Conservation (phyloP, 2,888 invertebrate species). For the Meganola albula region DNA sequence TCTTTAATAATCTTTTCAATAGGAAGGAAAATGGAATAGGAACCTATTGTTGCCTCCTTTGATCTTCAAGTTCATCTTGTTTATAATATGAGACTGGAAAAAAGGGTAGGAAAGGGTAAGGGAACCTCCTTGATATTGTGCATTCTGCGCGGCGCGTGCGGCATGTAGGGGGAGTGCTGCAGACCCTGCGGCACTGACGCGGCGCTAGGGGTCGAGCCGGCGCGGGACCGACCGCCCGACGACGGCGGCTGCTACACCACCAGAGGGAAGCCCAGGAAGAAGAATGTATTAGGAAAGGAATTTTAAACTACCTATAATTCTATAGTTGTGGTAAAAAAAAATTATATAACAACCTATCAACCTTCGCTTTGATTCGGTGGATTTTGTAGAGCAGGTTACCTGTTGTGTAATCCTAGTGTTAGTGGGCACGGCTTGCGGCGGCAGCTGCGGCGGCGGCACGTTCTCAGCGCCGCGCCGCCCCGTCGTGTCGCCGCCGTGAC, state of each 20-base stretch:
- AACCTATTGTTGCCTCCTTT: no score
- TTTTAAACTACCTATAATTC: no score
- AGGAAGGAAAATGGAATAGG: no score
- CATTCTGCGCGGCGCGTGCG: constrained; percentile 37
- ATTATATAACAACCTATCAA: no score
- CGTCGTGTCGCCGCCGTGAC: constrained; percentile 78
- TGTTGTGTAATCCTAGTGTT: constrained; percentile 68
- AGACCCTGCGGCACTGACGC: constrained; percentile 46
- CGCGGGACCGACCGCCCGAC: constrained; percentile 54
- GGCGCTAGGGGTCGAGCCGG: constrained; percentile 58
- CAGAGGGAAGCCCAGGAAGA: constrained; percentile 6
- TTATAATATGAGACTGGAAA: no score
- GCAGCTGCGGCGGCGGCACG: constrained; percentile 76
- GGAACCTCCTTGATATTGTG: constrained; percentile 57
- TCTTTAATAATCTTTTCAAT: no score
- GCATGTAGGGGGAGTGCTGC: constrained; percentile 39
- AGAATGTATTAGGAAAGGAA: no score
- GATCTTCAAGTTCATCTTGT: no score
- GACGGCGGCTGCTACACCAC: constrained; percentile 39
- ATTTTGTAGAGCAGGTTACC: no score
- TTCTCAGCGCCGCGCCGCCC: constrained; percentile 80
- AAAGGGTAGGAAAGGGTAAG: constrained; percentile 9
- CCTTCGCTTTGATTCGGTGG: no score
- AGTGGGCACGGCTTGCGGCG: constrained; percentile 52
- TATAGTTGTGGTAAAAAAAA: no score